These are phyloP conservation scores for Nerophis lumbriciformis DNA, from an alignment of 2,113 vertebrate genomes.

Conservation along the genomic window DNA sequence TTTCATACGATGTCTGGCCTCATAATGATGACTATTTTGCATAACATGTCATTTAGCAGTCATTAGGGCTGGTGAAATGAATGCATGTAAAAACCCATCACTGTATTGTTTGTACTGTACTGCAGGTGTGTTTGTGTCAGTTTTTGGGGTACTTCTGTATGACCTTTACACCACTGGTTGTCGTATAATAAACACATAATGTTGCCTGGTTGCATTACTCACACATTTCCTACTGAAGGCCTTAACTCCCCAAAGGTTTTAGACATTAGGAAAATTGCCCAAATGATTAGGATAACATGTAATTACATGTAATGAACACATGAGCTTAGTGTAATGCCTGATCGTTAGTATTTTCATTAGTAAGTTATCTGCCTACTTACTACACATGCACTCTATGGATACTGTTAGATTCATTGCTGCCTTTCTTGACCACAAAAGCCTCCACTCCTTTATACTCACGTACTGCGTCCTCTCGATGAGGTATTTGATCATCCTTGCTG, in stretches of 20 bases:
- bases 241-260: constrained; percentile 35
- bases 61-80: background rate
- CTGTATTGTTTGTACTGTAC: constrained; percentile 4
- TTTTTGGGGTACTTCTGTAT: constrained; percentile 4
- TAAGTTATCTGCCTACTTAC: too few species aligned
- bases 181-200: constrained; percentile 11
- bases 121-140: constrained; percentile 7
- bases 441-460: background rate
- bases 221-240: constrained; percentile 21
- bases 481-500: too few species aligned
- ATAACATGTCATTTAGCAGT: constrained; percentile 7
- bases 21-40: background rate
- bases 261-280: constrained; percentile 36
- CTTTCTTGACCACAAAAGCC: constrained; percentile 17
- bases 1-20: background rate
- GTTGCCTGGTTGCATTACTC: constrained; percentile 27
- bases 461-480: too few species aligned
- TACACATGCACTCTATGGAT: constrained; percentile 19
- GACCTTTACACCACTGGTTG: constrained; percentile 10
- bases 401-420: constrained; percentile 4
- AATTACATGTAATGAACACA: constrained; percentile 53
- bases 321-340: constrained; percentile 41
- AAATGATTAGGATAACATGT: constrained; percentile 39
- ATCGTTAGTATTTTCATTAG: background rate
- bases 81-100: constrained; percentile 9